Conservation (phyloP, 1,140 invertebrate species). For the Hycleus cichorii region DNA sequence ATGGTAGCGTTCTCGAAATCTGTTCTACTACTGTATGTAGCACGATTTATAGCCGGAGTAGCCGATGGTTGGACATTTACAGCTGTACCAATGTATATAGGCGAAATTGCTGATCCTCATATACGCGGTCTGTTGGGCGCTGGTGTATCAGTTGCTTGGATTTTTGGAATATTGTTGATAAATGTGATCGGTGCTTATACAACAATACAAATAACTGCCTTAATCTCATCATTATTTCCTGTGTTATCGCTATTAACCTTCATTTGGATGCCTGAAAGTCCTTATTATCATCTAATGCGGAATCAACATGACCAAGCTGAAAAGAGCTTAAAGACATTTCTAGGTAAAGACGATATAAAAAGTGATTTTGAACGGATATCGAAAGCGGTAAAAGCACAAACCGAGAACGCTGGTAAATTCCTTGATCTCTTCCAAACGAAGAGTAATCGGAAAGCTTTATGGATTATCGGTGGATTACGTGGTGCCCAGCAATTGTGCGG, state of each 20-base stretch:
- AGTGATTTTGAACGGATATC: slow-evolving; percentile 56
- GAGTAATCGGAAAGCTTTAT: slow-evolving; percentile 55
- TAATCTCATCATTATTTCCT: slow-evolving; percentile 50
- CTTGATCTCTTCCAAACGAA: slow-evolving; percentile 48
- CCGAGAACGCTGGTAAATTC: slow-evolving; percentile 43
- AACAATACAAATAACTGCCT: slow-evolving; percentile 49
- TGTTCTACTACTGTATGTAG: slow-evolving; percentile 45
- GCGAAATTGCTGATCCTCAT: slow-evolving; percentile 58
- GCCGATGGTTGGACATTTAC: slow-evolving; percentile 60
- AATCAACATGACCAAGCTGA: slow-evolving; percentile 53
- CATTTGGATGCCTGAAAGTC: slow-evolving; percentile 69
- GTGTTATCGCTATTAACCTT: slow-evolving; percentile 56
- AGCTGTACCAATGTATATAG: slow-evolving; percentile 56
- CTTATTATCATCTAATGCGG: slow-evolving; percentile 58
- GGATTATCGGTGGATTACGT: slow-evolving; percentile 56
- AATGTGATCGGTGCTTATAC: slow-evolving; percentile 58
- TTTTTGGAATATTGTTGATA: slow-evolving; percentile 58
- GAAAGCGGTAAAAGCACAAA: slow-evolving; percentile 43
- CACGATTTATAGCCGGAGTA: slow-evolving; percentile 49
- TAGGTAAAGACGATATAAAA: slow-evolving; percentile 50
- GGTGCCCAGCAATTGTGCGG: slow-evolving; percentile 69
- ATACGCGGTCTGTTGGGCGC: slow-evolving; percentile 50
- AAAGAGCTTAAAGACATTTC: slow-evolving; percentile 52
- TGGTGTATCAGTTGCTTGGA: slow-evolving; percentile 26
- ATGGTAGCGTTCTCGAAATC: slow-evolving; percentile 50